Evolutionary conservation across 2,113 vertebrate species (phyloP), one percentile per base, ranked within the genome.

Genomic region (Cichladusa arquata): DNA sequence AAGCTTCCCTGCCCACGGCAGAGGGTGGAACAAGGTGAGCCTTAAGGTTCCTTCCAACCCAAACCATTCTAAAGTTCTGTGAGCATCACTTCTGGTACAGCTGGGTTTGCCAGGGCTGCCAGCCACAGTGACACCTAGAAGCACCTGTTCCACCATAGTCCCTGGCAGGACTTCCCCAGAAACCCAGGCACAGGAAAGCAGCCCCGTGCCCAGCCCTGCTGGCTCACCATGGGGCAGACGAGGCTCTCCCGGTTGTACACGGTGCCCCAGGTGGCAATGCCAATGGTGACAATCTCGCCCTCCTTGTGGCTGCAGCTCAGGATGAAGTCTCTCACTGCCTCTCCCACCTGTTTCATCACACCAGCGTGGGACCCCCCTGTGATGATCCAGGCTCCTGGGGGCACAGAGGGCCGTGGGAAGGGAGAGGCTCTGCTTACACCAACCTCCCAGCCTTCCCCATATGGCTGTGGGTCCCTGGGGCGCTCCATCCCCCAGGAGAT

Each of bases 291-390:
- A 9, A 99, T 98, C 4, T 99, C 97, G 1, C 94, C 87, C 9
- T 98, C 97, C 36, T 96, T 96, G 88, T 97, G 96, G 96, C 96
- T 97, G 92, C 97, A 98, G 92, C 98, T 99, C 88, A 99, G 96
- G 47, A 97, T 89, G 79, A 98, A 98, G 95, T 98, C 98, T 34
- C 98, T 94, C 90, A 99, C 99, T 0, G 99, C 99, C 97, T 98
- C 98, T 4, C 99, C 99, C 57, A 99, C 99, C 56, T 99, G 99
- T 79, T 99, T 99, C 99, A 99, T 99, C 91, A 99, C 99, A 5
- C 99, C 99, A 1, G 99, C 6, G 29, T 99, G 98, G 70, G 99
- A 98, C 1, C 99, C 99, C 2, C 99, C 99, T 0, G 99, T 99
- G 95, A 99, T 98, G 90, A 99, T 99, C 99, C 99, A 99, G 8